Evolutionary conservation across 1,140 invertebrate species (phyloP).

Genomic region (Antheraea pernyi): DNA sequence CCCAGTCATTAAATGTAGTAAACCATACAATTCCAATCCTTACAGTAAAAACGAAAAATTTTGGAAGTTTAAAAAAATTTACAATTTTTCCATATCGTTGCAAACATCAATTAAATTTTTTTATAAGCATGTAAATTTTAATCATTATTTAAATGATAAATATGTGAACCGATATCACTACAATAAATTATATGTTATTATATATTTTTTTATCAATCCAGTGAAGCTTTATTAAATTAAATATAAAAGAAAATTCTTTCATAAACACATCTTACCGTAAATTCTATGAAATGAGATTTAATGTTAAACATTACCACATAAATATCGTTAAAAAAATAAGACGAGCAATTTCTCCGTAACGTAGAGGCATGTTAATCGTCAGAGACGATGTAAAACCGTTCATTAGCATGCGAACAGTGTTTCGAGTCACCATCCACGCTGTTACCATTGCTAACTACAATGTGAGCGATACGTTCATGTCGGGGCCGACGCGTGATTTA

Average conservation of each 20-base stretch:
- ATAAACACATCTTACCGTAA: constrained; percentile 9
- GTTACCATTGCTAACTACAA: constrained; percentile 1
- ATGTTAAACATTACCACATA: constrained; percentile 1
- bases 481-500: not conserved
- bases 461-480: not conserved
- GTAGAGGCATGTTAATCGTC: not conserved
- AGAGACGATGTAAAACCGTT: not conserved
- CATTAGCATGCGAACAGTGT: not conserved
- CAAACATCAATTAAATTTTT: too few relatives aligned
- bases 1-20: too few relatives aligned
- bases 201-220: too few relatives aligned
- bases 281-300: constrained; percentile 3
- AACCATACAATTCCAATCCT: too few relatives aligned
- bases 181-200: too few relatives aligned
- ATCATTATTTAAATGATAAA: too few relatives aligned
- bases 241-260: not conserved
- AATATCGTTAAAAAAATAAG: not conserved
- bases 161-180: too few relatives aligned
- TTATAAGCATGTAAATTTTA: too few relatives aligned
- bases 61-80: too few relatives aligned
- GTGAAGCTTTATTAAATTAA: too few relatives aligned
- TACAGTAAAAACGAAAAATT: too few relatives aligned
- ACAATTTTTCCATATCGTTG: too few relatives aligned
- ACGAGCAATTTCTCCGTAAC: not conserved
- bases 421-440: not conserved